Evolutionary conservation across 2,113 vertebrate species (phyloP).

Genomic region (Chloropsis cyanopogon): DNA sequence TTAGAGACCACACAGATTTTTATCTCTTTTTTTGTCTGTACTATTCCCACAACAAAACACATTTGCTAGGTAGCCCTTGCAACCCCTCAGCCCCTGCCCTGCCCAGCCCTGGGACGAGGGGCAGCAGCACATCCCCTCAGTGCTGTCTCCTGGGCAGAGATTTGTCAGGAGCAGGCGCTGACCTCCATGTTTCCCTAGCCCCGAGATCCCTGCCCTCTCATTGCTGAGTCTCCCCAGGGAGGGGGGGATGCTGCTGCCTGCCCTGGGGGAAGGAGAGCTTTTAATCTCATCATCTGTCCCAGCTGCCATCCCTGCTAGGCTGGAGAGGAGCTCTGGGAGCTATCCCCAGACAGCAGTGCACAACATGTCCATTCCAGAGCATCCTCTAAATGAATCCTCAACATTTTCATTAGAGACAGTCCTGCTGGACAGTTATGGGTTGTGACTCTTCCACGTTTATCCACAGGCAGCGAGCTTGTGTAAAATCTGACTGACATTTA

Average conservation of each 20-base stretch:
- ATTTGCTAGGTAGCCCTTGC: background rate
- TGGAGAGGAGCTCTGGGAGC: background rate
- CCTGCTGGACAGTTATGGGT: background rate
- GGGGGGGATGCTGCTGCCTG: background rate
- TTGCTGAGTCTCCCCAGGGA: background rate
- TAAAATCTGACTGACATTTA: constrained; percentile 57
- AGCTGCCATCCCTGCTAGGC: background rate
- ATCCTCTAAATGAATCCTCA: constrained; percentile 6
- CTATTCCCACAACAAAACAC: background rate
- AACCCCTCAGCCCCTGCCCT: background rate
- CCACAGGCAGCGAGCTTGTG: background rate
- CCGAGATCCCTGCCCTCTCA: background rate
- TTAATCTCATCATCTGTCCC: constrained; percentile 44
- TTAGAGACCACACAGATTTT: background rate
- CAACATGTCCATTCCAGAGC: background rate
- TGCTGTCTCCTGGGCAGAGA: background rate
- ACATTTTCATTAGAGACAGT: constrained; percentile 31
- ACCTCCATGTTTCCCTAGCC: background rate
- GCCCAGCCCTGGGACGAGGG: background rate
- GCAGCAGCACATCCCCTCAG: background rate
- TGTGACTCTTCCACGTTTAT: background rate
- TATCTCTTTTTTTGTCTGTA: background rate
- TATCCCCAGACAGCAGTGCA: background rate
- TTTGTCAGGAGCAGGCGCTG: background rate
- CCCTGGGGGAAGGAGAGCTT: background rate